phyloP scores from a whole-genome alignment of 2,113 vertebrate species.

The Pholis gunnellus region DNA sequence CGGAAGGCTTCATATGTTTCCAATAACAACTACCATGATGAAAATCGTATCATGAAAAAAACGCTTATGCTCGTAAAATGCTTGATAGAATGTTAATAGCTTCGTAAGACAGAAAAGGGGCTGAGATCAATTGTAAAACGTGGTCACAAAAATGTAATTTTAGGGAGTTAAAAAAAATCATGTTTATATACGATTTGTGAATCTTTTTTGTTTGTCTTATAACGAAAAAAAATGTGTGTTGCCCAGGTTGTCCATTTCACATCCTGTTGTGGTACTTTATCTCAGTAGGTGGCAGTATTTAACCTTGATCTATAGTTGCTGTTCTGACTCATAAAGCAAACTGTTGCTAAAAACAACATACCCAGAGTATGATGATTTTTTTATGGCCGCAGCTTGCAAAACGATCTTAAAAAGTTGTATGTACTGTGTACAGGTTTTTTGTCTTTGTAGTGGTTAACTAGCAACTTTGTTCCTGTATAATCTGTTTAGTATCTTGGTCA shows the following conservation, averaged over 20 bases:
- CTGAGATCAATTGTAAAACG: neutral
- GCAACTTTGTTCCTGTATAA: neutral
- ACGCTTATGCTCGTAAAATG: neutral
- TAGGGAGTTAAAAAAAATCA: neutral
- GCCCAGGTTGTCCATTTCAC: neutral
- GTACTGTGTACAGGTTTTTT: too few relatives aligned
- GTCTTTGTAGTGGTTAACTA: neutral
- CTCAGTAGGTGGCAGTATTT: slow-evolving; percentile 14
- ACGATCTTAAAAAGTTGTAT: neutral
- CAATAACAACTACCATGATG: neutral
- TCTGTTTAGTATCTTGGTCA: neutral
- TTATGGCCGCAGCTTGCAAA: neutral
- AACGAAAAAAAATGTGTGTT: neutral
- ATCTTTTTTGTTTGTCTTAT: neutral
- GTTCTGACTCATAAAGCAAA: neutral
- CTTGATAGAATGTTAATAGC: neutral
- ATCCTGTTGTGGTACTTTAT: neutral
- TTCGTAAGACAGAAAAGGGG: neutral
- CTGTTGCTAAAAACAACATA: neutral
- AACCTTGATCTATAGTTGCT: neutral
- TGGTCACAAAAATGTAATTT: neutral
- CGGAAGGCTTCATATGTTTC: neutral
- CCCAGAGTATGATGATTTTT: neutral
- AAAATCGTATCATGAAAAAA: neutral
- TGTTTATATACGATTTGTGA: neutral